phyloP scores from a whole-genome alignment of 2,888 invertebrate genomes.

The Cheilosia soror region DNA sequence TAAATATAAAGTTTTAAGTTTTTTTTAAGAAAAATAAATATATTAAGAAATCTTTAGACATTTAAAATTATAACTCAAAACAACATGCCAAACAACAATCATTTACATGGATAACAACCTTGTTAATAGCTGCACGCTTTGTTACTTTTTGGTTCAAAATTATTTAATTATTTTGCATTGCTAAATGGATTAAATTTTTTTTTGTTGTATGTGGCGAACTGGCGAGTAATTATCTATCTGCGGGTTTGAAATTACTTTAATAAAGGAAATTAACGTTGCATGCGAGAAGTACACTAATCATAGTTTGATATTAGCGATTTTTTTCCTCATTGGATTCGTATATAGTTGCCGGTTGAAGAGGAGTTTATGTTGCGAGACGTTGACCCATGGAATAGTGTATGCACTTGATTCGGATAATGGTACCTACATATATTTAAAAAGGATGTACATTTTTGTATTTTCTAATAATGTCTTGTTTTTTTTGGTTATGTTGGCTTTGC shows the following conservation, averaged over 20 bases:
- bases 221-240: conserved; percentile 24
- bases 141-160: conserved; percentile 9
- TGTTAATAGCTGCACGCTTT: conserved; percentile 26
- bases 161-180: conserved; percentile 11
- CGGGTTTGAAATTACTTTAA: conserved; percentile 25
- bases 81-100: conserved; percentile 44
- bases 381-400: conserved; percentile 2
- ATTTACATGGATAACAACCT: conserved; percentile 44
- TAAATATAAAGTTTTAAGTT: neutral
- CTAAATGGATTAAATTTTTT: neutral
- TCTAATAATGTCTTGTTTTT: too few species aligned
- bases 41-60: neutral
- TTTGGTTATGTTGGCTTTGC: too few species aligned
- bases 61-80: conserved; percentile 3
- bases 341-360: neutral
- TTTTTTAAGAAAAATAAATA: neutral
- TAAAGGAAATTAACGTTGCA: conserved; percentile 41
- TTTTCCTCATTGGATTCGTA: neutral
- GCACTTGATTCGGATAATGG: neutral
- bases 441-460: neutral
- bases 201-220: neutral
- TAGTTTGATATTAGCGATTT: neutral
- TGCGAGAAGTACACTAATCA: neutral
- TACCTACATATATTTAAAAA: neutral
- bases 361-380: conserved; percentile 16